These are phyloP conservation scores for Drosophila pseudotakahashii DNA, from an alignment of 2,888 invertebrate genomes.

Conservation along the genomic window DNA sequence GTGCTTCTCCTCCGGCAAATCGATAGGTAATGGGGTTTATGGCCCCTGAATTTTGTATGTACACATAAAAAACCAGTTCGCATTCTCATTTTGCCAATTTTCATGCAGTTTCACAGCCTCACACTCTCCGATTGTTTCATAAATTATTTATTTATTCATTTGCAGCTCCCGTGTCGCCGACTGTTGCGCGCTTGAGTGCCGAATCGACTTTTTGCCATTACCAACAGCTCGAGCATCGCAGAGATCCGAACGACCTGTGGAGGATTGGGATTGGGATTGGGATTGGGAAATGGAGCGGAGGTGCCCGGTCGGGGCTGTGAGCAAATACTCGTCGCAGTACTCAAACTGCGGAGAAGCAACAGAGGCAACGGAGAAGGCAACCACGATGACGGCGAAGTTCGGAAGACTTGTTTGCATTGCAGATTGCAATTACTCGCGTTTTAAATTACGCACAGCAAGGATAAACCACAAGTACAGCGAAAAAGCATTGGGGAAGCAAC, in stretches of 20 bases:
- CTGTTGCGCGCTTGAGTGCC: slow-evolving; percentile 38
- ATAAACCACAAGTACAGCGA: slow-evolving; percentile 22
- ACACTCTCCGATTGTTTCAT: slow-evolving; percentile 44
- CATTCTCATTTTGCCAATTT: slow-evolving; percentile 31
- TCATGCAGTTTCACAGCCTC: slow-evolving; percentile 40
- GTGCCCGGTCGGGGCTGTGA: slow-evolving; percentile 14
- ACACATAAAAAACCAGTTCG: slow-evolving; percentile 11
- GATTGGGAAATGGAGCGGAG: slow-evolving; percentile 25
- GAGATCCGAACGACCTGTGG: slow-evolving; percentile 6
- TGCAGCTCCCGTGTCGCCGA: slow-evolving; percentile 53
- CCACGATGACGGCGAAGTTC: slow-evolving; percentile 37
- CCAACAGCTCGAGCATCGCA: slow-evolving; percentile 43
- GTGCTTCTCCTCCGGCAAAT: slow-evolving; percentile 15
- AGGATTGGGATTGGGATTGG: slow-evolving; percentile 4
- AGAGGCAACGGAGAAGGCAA: slow-evolving; percentile 10
- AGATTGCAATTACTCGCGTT: slow-evolving; percentile 70
- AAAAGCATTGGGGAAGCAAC: slow-evolving; percentile 15
- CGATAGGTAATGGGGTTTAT: slow-evolving; percentile 32
- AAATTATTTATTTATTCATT: slow-evolving; percentile 67
- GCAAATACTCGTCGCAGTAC: slow-evolving; percentile 27
- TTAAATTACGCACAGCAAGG: slow-evolving; percentile 45
- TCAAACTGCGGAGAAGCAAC: slow-evolving; percentile 1
- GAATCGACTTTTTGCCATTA: slow-evolving; percentile 42
- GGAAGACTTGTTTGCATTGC: slow-evolving; percentile 61
- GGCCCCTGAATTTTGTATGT: slow-evolving; percentile 15